Evolutionary conservation across 2,113 vertebrate species (phyloP).

Genomic region (Myiopsitta monachus): DNA sequence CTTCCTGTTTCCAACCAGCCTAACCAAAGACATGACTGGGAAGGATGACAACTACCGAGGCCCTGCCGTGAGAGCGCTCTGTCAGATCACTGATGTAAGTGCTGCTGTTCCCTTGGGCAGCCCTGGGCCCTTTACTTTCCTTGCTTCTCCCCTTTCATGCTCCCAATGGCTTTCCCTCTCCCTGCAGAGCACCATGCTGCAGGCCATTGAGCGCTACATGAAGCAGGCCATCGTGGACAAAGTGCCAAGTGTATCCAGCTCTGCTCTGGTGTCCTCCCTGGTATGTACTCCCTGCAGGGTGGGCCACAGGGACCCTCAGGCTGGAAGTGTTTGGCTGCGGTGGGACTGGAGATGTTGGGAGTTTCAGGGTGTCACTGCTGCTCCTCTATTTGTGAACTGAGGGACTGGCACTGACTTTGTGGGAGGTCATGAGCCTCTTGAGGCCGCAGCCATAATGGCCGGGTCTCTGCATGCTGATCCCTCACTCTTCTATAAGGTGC

Average conservation of each 20-base stretch:
- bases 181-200: conserved; percentile 80
- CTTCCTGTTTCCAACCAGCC: conserved; percentile 48
- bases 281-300: conserved; percentile 37
- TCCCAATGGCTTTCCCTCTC: neutral
- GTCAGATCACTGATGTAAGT: conserved; percentile 85
- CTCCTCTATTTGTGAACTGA: neutral
- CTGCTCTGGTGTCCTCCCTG: conserved; percentile 82
- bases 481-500: neutral
- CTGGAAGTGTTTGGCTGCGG: neutral
- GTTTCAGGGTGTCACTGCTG: neutral
- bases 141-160: neutral
- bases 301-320: neutral
- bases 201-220: conserved; percentile 85
- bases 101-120: neutral
- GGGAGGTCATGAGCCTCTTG: neutral
- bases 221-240: conserved; percentile 85
- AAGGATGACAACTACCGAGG: conserved; percentile 84
- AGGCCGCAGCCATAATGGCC: neutral
- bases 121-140: neutral
- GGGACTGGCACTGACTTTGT: neutral
- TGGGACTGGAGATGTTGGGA: neutral
- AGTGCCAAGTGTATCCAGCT: conserved; percentile 84
- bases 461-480: neutral
- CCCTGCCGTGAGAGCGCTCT: conserved; percentile 79
- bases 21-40: conserved; percentile 86